Conservation (phyloP, 2,797 vertebrate genomes). For the Sebastes oblongus region DNA sequence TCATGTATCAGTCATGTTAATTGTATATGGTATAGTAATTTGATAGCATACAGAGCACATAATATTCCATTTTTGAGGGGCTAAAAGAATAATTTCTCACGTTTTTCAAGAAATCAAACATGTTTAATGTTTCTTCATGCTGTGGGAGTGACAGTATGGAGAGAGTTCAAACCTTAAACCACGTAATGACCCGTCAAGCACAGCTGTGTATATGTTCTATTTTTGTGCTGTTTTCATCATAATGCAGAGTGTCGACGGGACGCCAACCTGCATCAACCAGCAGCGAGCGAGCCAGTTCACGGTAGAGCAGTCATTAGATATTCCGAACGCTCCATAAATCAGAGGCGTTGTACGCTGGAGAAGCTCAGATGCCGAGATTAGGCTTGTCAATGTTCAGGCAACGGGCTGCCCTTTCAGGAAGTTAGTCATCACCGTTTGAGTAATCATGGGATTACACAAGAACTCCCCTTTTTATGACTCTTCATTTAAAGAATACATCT, state of each 20-base stretch:
- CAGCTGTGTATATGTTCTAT: background rate
- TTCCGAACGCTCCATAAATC: background rate
- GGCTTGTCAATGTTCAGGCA: background rate
- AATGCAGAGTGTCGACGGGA: background rate
- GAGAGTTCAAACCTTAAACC: background rate
- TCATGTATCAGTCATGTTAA: background rate
- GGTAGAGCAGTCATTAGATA: background rate
- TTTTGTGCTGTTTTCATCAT: background rate
- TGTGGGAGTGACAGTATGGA: background rate
- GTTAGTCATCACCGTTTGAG: background rate
- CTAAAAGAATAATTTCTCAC: too few relatives aligned
- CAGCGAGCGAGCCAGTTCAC: background rate
- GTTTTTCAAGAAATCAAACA: background rate
- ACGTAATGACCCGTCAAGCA: background rate
- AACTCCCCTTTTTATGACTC: background rate
- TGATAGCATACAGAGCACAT: too few relatives aligned
- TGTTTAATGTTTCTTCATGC: background rate
- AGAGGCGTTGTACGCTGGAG: background rate
- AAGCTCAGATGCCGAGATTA: background rate
- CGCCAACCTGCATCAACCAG: background rate
- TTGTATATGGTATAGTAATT: background rate
- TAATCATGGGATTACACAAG: background rate
- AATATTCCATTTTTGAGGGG: too few relatives aligned
- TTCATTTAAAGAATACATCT: background rate
- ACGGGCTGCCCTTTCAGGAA: background rate